phyloP scores from a whole-genome alignment of 2,113 vertebrate genomes.

The Myotis yumanensis region DNA sequence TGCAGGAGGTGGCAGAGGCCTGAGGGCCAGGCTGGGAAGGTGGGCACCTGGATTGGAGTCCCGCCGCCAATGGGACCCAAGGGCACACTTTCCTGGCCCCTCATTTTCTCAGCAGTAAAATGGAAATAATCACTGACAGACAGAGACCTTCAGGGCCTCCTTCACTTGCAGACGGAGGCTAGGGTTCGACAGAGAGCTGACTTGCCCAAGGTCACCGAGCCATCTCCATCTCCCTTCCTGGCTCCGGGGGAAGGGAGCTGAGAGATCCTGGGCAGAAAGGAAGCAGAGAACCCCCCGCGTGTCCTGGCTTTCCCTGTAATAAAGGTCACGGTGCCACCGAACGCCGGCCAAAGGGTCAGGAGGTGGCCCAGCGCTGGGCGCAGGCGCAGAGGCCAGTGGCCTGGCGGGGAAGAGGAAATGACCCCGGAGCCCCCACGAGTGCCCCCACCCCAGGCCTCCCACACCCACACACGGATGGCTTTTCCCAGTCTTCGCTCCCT shows the following conservation, averaged over 20 bases:
- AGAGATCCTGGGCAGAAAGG: background rate
- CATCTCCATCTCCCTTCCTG: background rate
- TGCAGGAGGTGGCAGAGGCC: background rate
- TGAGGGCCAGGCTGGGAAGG: background rate
- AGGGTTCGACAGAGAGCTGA: background rate
- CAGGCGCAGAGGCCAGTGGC: background rate
- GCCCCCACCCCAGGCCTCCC: background rate
- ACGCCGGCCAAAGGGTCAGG: background rate
- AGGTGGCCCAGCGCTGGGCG: background rate
- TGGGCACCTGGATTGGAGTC: background rate
- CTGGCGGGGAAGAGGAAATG: rapidly evolving
- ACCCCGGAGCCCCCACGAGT: background rate
- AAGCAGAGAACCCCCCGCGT: background rate
- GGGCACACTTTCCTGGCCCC: background rate
- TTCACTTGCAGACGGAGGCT: background rate
- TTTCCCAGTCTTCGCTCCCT: too few species aligned
- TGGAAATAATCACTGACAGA: background rate
- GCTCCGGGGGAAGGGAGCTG: background rate
- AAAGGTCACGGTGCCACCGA: background rate
- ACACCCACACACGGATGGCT: background rate
- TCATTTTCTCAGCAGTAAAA: background rate
- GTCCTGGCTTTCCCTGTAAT: background rate
- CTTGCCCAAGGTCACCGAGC: background rate
- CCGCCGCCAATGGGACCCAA: background rate
- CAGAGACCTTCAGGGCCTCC: background rate